Evolutionary conservation across 2,797 vertebrate species (phyloP).

Genomic region (Podargus strigoides): DNA sequence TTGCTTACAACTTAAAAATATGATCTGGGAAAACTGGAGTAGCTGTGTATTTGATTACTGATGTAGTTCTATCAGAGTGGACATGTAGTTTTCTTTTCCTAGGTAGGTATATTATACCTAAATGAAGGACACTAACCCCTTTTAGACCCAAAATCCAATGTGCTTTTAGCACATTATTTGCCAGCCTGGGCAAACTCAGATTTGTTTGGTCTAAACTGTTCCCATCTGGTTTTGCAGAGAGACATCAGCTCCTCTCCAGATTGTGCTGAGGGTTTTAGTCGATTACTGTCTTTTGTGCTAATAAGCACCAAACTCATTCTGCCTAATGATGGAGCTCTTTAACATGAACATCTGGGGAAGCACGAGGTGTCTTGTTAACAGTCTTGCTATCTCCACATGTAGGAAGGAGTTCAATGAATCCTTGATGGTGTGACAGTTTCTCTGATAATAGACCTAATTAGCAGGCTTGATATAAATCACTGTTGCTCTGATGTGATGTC

Average conservation of each 20-base stretch:
- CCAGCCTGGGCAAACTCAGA: neutral
- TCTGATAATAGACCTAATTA: neutral
- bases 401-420: neutral
- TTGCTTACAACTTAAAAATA: neutral
- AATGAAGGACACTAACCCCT: neutral
- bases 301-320: neutral
- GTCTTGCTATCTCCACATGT: neutral
- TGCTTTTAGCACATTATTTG: neutral
- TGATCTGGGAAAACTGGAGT: neutral
- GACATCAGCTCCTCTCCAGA: constrained; percentile 19
- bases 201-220: neutral
- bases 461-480: neutral
- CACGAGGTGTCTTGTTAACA: constrained; percentile 1
- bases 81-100: neutral
- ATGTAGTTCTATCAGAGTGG: neutral
- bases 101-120: neutral
- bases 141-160: neutral
- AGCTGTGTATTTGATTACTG: neutral
- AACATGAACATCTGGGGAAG: constrained; percentile 25
- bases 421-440: neutral
- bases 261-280: neutral
- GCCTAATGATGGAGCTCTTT: neutral
- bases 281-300: constrained; percentile 22
- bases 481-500: too few species aligned
- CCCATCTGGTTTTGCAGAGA: constrained; percentile 31